Evolutionary conservation across 2,888 invertebrate species (phyloP), one percentile per base, ranked within the genome.

Genomic region (Lasioglossum villosulum): DNA sequence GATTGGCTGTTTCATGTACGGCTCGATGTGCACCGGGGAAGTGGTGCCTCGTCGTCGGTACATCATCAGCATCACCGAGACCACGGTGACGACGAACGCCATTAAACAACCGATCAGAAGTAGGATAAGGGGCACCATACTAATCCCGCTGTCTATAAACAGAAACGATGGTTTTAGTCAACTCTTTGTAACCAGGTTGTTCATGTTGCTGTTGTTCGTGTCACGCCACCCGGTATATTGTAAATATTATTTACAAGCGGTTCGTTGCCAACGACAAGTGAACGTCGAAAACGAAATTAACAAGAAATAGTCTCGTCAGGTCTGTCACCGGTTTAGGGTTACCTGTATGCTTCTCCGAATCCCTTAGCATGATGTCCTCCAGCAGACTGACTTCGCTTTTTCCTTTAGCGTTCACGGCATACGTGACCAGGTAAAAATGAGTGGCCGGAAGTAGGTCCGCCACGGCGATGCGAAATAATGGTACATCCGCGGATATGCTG

Each of bases 281-380:
- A n/a, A n/a, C n/a, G n/a, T n/a, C n/a, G n/a, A n/a, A n/a, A n/a
- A n/a, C n/a, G n/a, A n/a, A n/a, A n/a, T n/a, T n/a, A n/a, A n/a
- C n/a, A n/a, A n/a, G n/a, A n/a, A n/a, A n/a, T n/a, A n/a, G n/a
- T n/a, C n/a, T n/a, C n/a, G n/a, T n/a, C n/a, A n/a, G n/a, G n/a
- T n/a, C n/a, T n/a, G n/a, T n/a, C n/a, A n/a, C n/a, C n/a, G 2
- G n/a, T 23, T 12, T 12, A 37, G 30, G 56, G 72, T 95, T 96
- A 98, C 98, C 98, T 95, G 98, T 97, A 93, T 98, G 96, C 94
- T 97, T 97, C 91, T 98, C 98, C 75, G 98, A 98, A 95, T 98
- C 98, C 95, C 98, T 97, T 93, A 98, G 97, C 91, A 98, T 97
- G 92, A 98, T 98, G 94, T 98, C 98, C 95, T 98, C 98, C 85